Evolutionary conservation across 2,113 vertebrate genomes (phyloP).

Genomic region (Columba janthina): DNA sequence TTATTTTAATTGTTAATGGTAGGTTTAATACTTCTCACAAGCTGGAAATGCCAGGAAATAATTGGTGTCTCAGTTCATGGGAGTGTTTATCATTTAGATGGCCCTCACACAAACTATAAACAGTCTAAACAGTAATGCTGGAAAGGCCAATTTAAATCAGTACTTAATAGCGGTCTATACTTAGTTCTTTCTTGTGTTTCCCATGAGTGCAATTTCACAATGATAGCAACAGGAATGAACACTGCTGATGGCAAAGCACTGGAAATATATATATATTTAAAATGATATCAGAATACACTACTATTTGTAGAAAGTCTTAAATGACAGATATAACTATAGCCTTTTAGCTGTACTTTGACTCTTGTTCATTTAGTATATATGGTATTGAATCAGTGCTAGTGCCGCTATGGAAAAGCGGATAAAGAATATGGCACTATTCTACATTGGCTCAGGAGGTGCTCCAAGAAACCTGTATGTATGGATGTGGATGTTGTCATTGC

Average conservation of each 20-base stretch:
- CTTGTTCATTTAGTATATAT: background rate
- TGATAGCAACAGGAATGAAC: background rate
- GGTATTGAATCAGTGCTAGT: background rate
- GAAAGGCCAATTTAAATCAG: slow-evolving; percentile 13
- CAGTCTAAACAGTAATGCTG: background rate
- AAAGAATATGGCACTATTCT: background rate
- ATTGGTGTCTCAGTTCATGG: slow-evolving; percentile 23
- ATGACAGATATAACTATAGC: background rate
- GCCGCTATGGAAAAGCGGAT: background rate
- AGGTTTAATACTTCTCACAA: slow-evolving; percentile 7
- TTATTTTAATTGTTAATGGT: slow-evolving; percentile 46
- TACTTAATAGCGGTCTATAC: background rate
- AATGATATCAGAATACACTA: background rate
- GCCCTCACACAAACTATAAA: slow-evolving; percentile 5
- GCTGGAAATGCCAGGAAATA: slow-evolving; percentile 47
- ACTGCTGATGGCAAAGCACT: background rate
- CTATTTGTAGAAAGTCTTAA: background rate
- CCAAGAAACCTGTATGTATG: background rate
- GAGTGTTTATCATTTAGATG: slow-evolving; percentile 33
- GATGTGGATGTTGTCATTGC: background rate
- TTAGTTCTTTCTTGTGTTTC: slow-evolving; percentile 38
- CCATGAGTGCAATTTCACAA: background rate
- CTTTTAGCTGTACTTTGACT: background rate
- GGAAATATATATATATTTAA: background rate
- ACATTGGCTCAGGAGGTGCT: background rate